Percentiles rank a stretch among this genome's conserved stretches.
phyloP scores from a whole-genome alignment of 2,888 invertebrate genomes.

The Leptodirus hochenwartii region DNA sequence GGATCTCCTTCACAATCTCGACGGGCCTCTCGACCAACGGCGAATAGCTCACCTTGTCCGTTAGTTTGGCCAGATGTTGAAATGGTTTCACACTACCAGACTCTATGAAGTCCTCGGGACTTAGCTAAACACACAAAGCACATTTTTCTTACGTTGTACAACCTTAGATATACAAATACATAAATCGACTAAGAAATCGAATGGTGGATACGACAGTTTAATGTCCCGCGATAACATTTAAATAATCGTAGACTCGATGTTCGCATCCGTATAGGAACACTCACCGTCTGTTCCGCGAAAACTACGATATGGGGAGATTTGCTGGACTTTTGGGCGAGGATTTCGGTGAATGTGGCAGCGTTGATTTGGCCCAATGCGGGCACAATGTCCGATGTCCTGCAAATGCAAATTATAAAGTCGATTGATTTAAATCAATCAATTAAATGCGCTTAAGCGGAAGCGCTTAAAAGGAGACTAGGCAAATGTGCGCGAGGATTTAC shows the following conservation, averaged over 20 bases:
- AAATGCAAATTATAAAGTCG: conserved; percentile 9
- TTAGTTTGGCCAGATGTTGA: conserved; percentile 23
- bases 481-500: too few species aligned
- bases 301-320: conserved; percentile 9
- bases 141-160: conserved; percentile 16
- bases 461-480: too few species aligned
- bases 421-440: too few species aligned
- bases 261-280: too few species aligned
- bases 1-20: conserved; percentile 32
- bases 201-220: too few species aligned
- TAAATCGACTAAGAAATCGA: too few species aligned
- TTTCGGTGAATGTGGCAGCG: conserved; percentile 22
- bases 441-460: too few species aligned
- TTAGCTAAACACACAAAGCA: conserved; percentile 29
- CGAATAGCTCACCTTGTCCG: conserved; percentile 31
- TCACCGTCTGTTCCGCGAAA: too few species aligned
- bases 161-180: neutral
- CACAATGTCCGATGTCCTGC: too few species aligned
- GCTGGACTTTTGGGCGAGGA: conserved; percentile 16
- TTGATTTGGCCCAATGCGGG: conserved; percentile 23
- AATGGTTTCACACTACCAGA: conserved; percentile 25
- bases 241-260: too few species aligned
- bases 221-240: too few species aligned
- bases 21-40: conserved; percentile 43
- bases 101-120: conserved; percentile 29